These are phyloP conservation scores for Seira musarum DNA, from an alignment of 2,888 invertebrate genomes.

Conservation along the genomic window DNA sequence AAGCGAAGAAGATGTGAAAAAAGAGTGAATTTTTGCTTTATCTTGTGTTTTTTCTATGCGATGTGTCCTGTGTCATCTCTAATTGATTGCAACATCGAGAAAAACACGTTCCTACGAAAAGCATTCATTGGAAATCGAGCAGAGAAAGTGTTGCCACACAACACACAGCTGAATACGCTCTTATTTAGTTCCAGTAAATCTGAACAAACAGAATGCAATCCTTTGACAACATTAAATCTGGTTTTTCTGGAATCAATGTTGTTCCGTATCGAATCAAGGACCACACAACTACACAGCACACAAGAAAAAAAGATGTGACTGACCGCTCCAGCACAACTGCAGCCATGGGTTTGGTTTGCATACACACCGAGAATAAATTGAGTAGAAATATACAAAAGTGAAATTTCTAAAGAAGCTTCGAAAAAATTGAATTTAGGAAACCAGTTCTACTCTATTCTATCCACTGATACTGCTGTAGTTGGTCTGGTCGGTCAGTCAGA, in stretches of 20 bases:
- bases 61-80: constrained; percentile 60
- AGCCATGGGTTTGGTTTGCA: not conserved
- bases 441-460: not conserved
- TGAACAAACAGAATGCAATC: not conserved
- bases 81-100: constrained; percentile 54
- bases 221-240: not conserved
- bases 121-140: not conserved
- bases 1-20: too few relatives aligned
- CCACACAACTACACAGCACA: too few relatives aligned
- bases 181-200: not conserved
- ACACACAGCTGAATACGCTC: not conserved
- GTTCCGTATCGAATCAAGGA: too few relatives aligned
- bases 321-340: not conserved
- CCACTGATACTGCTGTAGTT: too few relatives aligned
- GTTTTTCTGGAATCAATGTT: not conserved
- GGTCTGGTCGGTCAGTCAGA: too few relatives aligned
- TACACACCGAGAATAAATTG: not conserved
- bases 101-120: not conserved
- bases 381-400: not conserved
- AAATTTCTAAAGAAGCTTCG: not conserved
- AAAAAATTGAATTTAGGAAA: not conserved
- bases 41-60: constrained; percentile 32
- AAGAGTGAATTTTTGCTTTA: constrained; percentile 24
- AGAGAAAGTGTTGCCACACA: not conserved
- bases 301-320: not conserved